Evolutionary conservation across 1,140 invertebrate species (phyloP), one percentile per base, ranked within the genome.

Genomic region (Acyrthosiphon pisum): DNA sequence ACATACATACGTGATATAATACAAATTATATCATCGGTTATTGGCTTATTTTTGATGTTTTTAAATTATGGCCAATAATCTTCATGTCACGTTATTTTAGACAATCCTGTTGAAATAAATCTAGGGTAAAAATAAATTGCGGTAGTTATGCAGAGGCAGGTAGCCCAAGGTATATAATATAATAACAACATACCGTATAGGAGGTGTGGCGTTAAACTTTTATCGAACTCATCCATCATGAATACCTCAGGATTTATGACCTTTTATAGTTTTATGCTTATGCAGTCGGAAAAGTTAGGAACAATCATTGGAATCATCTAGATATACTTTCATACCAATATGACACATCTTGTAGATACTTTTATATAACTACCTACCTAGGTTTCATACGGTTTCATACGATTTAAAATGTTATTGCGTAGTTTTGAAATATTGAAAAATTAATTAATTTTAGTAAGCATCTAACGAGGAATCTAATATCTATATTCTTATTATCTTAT

Each of bases 231-330:
- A 91, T 91, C 90, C 90, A 91, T 91, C 90, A 91, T 48, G 60
- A 91, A 81, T 46, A 91, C 44, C 41, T 91, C 60, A 76, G 60
- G 44, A 91, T 91, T 91, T 91, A 91, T 76, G 53, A 91, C 90
- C 60, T 91, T 91, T 91, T 91, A 81, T 68, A 68, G 68, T 68
- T 91, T 91, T 91, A 91, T 91, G 90, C 90, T 91, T 91, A 91
- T 91, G 60, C 44, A 76, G 60, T 91, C 90, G 90, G 6, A 91
- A 91, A 91, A 91, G 90, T 91, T 76, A 44, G 7, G 23, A 91
- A 91, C 53, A 91, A 48, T 22, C 22, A 91, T 91, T 76, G 90
- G 41, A 76, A 91, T 91, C 56, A 68, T 91, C 90, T 48, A 91
- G 20, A 37, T 44, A 60, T 68, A 91, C 44, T 91, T 91, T 91